phyloP scores from a whole-genome alignment of 1,140 invertebrate species.

The Papilio glaucus region DNA sequence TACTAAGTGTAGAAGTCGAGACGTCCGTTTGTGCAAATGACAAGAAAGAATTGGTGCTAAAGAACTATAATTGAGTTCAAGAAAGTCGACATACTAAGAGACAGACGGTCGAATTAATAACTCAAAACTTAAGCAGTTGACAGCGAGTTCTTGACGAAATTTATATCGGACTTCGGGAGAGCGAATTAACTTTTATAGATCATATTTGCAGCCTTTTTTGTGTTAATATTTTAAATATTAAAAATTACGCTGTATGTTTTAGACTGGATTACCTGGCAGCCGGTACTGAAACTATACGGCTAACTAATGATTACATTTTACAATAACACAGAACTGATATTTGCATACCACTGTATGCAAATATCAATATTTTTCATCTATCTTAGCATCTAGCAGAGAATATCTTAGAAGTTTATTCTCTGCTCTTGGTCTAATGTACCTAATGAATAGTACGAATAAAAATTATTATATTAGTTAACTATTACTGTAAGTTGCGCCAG shows the following conservation, averaged over 20 bases:
- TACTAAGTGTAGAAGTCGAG: slow-evolving; percentile 5
- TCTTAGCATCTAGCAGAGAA: no score
- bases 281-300: no score
- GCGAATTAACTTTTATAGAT: slow-evolving; percentile 14
- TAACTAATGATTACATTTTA: no score
- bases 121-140: slow-evolving; percentile 32
- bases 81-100: slow-evolving; percentile 25
- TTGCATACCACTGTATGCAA: no score
- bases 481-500: no score
- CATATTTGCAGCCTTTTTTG: not conserved
- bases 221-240: not conserved
- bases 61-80: slow-evolving; percentile 34
- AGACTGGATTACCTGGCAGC: no score
- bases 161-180: slow-evolving; percentile 4
- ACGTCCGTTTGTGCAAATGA: slow-evolving; percentile 29
- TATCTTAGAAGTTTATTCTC: no score
- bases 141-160: slow-evolving; percentile 6
- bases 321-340: no score
- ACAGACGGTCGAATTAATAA: slow-evolving; percentile 29
- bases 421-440: no score
- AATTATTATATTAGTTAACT: no score
- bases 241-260: not conserved
- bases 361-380: no score
- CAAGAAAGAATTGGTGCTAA: slow-evolving; percentile 32
- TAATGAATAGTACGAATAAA: no score